Percentiles rank a stretch among this genome's conserved stretches.
phyloP scores from a whole-genome alignment of 2,113 vertebrate species.

The Dunckerocampus dactyliophorus region DNA sequence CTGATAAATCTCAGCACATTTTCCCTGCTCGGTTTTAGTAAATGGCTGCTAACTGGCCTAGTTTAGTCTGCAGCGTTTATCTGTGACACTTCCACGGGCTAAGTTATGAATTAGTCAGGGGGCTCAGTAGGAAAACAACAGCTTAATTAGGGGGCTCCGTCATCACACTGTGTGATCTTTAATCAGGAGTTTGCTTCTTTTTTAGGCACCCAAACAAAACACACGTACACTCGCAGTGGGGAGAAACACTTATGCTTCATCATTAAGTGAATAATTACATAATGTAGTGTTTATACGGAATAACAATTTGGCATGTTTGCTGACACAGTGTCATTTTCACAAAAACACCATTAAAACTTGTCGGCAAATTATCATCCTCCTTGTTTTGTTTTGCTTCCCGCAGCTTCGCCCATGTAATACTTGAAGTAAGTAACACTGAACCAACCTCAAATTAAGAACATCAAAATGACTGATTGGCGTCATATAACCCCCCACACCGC shows the following conservation, averaged over 20 bases:
- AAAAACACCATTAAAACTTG: neutral
- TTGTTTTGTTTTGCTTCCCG: neutral
- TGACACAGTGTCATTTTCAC: neutral
- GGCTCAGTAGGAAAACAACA: conserved; percentile 48
- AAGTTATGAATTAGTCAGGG: conserved; percentile 50
- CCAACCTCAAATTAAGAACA: too few relatives aligned
- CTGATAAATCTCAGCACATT: conserved; percentile 10
- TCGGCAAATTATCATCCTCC: neutral
- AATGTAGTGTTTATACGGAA: conserved; percentile 2
- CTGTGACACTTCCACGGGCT: conserved; percentile 35
- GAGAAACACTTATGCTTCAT: neutral
- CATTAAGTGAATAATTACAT: conserved; percentile 10
- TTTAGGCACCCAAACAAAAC: conserved; percentile 21
- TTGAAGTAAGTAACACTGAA: too few relatives aligned
- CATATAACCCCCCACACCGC: too few relatives aligned
- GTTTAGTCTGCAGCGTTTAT: conserved; percentile 35
- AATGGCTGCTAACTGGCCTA: conserved; percentile 23
- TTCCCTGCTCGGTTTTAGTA: conserved; percentile 21
- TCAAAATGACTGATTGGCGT: too few relatives aligned
- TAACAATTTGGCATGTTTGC: neutral
- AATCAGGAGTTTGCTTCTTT: conserved; percentile 36
- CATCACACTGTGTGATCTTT: conserved; percentile 28
- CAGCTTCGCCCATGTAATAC: neutral
- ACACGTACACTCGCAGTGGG: conserved; percentile 10
- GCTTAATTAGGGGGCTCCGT: conserved; percentile 52